A percentile compares a stretch with the other conserved stretches of the same genome.
These are phyloP conservation scores for Melanaphis sacchari DNA, from an alignment of 1,140 invertebrate genomes.

Conservation along the genomic window DNA sequence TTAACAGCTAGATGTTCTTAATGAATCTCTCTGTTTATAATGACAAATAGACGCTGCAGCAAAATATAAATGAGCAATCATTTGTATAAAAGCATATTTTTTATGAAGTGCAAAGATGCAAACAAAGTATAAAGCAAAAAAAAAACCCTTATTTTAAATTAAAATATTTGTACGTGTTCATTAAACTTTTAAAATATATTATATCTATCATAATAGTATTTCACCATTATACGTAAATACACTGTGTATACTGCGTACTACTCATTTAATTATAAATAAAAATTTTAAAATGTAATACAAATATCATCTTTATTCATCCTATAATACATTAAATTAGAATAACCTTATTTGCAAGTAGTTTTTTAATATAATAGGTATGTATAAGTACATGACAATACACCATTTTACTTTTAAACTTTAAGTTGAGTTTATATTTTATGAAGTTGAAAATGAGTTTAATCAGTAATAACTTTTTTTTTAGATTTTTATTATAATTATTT, in stretches of 20 bases:
- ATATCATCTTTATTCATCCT: neutral
- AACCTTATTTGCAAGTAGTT: neutral
- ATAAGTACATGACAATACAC: neutral
- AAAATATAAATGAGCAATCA: conserved; percentile 16
- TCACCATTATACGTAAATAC: neutral
- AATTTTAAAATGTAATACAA: neutral
- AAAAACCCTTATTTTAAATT: conserved; percentile 8
- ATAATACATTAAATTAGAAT: neutral
- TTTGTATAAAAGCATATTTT: conserved; percentile 16
- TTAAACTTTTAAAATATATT: neutral
- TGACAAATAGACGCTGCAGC: neutral
- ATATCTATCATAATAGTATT: neutral
- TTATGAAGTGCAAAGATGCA: neutral
- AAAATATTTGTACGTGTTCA: neutral
- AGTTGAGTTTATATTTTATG: neutral
- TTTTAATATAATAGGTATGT: neutral
- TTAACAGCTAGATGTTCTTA: neutral
- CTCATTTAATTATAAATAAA: neutral
- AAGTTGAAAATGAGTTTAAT: neutral
- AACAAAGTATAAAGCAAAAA: neutral
- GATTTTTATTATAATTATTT: neutral
- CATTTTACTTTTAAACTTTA: neutral
- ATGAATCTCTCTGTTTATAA: neutral
- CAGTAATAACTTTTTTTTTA: neutral
- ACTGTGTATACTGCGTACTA: neutral